A percentile compares a stretch with the other conserved stretches of the same genome.
Conservation (phyloP, 2,113 vertebrate species). For the Bubo bubo region DNA sequence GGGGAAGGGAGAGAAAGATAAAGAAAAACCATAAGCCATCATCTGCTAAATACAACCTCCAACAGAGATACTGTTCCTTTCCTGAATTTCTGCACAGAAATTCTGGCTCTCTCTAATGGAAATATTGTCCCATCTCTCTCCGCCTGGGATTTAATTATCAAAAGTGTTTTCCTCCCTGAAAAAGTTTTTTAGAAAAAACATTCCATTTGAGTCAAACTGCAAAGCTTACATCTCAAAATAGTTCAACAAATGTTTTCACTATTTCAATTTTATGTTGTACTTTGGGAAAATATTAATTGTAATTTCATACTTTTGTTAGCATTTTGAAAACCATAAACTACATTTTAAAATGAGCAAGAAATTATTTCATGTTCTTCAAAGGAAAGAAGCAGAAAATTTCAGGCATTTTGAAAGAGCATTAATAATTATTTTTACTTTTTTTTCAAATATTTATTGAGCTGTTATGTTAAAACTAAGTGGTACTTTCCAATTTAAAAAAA, state of each 20-base stretch:
- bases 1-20: background rate
- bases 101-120: background rate
- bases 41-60: background rate
- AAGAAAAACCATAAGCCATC: background rate
- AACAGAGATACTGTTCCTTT: background rate
- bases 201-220: slow-evolving; percentile 4
- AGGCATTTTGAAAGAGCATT: background rate
- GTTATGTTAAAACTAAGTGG: background rate
- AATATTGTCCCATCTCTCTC: background rate
- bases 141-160: background rate
- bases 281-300: background rate
- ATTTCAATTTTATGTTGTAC: background rate
- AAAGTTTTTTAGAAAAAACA: background rate
- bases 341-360: background rate
- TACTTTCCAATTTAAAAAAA: background rate
- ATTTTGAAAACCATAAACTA: background rate
- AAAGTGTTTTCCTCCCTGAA: background rate
- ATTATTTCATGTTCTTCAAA: background rate
- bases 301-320: background rate
- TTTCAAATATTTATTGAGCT: background rate
- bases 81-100: background rate
- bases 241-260: background rate
- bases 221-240: slow-evolving; percentile 16
- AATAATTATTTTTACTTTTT: background rate
- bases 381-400: background rate